Evolutionary conservation across 2,888 invertebrate genomes (phyloP).

Genomic region (Apoda limacodes): DNA sequence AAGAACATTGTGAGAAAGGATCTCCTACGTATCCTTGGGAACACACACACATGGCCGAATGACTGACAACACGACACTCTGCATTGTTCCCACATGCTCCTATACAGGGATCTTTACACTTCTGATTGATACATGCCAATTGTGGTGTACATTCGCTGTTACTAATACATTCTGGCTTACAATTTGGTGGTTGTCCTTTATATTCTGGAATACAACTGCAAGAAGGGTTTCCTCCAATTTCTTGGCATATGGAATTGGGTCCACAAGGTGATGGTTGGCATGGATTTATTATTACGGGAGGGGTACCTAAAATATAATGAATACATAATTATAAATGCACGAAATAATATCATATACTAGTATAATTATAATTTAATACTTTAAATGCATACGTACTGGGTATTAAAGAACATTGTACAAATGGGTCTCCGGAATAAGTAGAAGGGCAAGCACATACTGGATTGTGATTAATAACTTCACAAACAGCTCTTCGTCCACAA

Average conservation of each 20-base stretch:
- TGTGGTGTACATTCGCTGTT: constrained; percentile 79
- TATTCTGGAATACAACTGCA: constrained; percentile 80
- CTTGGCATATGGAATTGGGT: constrained; percentile 79
- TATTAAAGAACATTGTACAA: constrained; percentile 58
- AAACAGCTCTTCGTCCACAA: constrained; percentile 74
- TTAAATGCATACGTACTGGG: constrained; percentile 33
- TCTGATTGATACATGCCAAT: constrained; percentile 78
- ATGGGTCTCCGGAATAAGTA: constrained; percentile 76
- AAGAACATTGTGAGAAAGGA: constrained; percentile 71
- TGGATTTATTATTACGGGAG: constrained; percentile 62
- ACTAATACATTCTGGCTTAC: constrained; percentile 83
- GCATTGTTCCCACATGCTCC: constrained; percentile 79
- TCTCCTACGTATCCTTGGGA: constrained; percentile 72
- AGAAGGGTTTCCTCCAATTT: constrained; percentile 75
- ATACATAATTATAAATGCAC: not conserved
- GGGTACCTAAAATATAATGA: constrained; percentile 28
- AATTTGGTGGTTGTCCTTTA: constrained; percentile 80
- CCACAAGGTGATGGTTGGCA: constrained; percentile 86
- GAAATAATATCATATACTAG: not conserved
- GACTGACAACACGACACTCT: constrained; percentile 80
- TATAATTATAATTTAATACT: constrained; percentile 3
- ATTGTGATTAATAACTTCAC: constrained; percentile 79
- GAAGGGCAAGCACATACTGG: constrained; percentile 79
- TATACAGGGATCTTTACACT: constrained; percentile 80
- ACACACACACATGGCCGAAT: constrained; percentile 84